Evolutionary conservation across 2,797 vertebrate species (phyloP).

Genomic region (Rousettus madagascariensis): DNA sequence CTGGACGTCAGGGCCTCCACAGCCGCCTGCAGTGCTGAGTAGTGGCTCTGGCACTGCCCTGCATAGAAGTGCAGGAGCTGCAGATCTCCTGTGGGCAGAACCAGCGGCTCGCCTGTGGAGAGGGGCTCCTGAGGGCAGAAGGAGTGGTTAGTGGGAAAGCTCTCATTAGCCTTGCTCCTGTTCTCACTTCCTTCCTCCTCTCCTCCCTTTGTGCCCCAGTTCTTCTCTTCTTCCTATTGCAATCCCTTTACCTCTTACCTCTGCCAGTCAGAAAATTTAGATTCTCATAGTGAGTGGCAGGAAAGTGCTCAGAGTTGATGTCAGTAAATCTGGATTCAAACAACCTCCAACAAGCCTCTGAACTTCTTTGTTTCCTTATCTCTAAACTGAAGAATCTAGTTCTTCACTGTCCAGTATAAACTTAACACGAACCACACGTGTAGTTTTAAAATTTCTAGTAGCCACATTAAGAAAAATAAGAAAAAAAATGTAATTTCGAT

Average conservation of each 20-base stretch:
- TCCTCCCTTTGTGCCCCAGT: neutral
- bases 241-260: neutral
- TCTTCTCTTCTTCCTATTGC: neutral
- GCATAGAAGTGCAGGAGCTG: slow-evolving; percentile 94
- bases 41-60: slow-evolving; percentile 92
- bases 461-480: neutral
- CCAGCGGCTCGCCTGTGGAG: slow-evolving; percentile 78
- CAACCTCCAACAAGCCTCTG: slow-evolving; percentile 2
- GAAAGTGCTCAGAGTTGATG: neutral
- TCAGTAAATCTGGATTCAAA: neutral
- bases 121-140: slow-evolving; percentile 27
- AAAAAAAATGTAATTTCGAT: neutral
- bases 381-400: neutral
- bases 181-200: neutral
- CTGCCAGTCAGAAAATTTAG: neutral
- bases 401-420: neutral
- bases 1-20: slow-evolving; percentile 91
- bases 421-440: neutral
- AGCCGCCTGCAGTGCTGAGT: slow-evolving; percentile 89
- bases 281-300: neutral
- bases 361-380: neutral
- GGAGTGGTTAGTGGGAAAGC: neutral
- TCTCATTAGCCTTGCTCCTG: neutral
- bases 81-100: slow-evolving; percentile 88
- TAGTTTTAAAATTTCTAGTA: neutral